phyloP scores from a whole-genome alignment of 1,140 invertebrate genomes.

The Drosophila hydei region DNA sequence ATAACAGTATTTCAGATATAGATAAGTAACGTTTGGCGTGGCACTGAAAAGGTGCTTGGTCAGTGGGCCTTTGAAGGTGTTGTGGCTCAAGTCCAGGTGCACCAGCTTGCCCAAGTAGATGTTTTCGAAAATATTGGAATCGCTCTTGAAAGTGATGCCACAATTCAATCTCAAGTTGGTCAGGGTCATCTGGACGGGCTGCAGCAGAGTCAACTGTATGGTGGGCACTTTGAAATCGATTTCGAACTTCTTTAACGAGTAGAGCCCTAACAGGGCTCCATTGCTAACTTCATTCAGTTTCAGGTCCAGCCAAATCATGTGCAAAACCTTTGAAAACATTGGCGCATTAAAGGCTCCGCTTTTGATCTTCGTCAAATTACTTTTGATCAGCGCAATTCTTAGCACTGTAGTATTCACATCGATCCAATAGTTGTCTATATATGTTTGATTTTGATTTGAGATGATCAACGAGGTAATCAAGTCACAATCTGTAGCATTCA shows the following conservation, averaged over 20 bases:
- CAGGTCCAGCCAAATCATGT: slow-evolving; percentile 44
- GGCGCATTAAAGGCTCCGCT: slow-evolving; percentile 47
- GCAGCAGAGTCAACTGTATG: slow-evolving; percentile 47
- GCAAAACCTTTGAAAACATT: slow-evolving; percentile 46
- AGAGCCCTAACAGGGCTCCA: slow-evolving; percentile 56
- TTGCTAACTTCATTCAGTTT: slow-evolving; percentile 35
- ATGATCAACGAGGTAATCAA: slow-evolving; percentile 22
- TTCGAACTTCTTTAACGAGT: slow-evolving; percentile 48
- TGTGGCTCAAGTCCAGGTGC: slow-evolving; percentile 58
- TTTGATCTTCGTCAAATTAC: slow-evolving; percentile 33
- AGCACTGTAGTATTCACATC: slow-evolving; percentile 17
- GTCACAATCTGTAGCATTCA: slow-evolving; percentile 23
- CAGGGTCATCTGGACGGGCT: slow-evolving; percentile 58
- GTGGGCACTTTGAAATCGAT: slow-evolving; percentile 39
- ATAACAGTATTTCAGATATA: slow-evolving; percentile 37
- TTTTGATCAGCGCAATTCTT: slow-evolving; percentile 35
- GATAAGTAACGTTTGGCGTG: slow-evolving; percentile 54
- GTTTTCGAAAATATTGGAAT: slow-evolving; percentile 42
- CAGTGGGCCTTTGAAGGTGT: slow-evolving; percentile 46
- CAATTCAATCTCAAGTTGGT: slow-evolving; percentile 51
- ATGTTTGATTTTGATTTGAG: slow-evolving; percentile 14
- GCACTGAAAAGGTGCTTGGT: slow-evolving; percentile 32
- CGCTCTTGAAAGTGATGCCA: slow-evolving; percentile 28
- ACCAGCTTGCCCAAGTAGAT: slow-evolving; percentile 47
- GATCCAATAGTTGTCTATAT: slow-evolving; percentile 43